Conservation (phyloP, 2,113 vertebrate genomes). For the Coptodon rendalli region DNA sequence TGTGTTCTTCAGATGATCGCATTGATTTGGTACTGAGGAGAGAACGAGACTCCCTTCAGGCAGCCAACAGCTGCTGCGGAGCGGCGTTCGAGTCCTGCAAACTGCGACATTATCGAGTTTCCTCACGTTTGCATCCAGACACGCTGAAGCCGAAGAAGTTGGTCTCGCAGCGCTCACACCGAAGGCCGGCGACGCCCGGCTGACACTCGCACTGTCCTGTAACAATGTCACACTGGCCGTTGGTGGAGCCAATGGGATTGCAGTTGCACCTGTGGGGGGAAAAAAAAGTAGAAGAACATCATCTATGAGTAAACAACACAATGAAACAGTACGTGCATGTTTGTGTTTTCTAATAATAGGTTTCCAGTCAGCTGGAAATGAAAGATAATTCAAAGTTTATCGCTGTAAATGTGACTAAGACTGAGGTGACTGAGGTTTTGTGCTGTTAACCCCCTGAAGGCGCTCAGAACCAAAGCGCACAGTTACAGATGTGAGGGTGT, state of each 20-base stretch:
- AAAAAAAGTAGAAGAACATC: accelerated
- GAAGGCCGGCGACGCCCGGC: slow-evolving; percentile 82
- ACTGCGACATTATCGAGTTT: neutral
- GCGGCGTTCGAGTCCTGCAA: neutral
- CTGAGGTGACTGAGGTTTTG: neutral
- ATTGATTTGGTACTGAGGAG: neutral
- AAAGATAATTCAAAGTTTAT: accelerated
- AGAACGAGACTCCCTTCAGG: neutral
- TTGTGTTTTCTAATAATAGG: accelerated
- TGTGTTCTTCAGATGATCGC: accelerated
- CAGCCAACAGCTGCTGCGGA: accelerated
- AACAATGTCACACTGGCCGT: slow-evolving; percentile 86
- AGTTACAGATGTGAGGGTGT: accelerated
- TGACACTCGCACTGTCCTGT: slow-evolving; percentile 94
- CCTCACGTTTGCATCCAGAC: slow-evolving; percentile 95
- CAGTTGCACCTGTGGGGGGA: slow-evolving; percentile 80
- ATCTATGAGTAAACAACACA: neutral
- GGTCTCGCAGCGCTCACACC: slow-evolving; percentile 84
- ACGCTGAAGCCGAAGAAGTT: slow-evolving; percentile 92
- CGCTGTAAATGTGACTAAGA: neutral
- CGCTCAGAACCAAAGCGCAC: neutral
- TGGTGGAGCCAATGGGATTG: slow-evolving; percentile 85
- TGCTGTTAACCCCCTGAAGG: accelerated
- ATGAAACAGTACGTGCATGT: neutral
- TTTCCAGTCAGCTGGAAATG: neutral